Percentiles rank a stretch among this genome's conserved stretches.
phyloP scores from a whole-genome alignment of 2,888 invertebrate species.

The Craniophora ligustri region DNA sequence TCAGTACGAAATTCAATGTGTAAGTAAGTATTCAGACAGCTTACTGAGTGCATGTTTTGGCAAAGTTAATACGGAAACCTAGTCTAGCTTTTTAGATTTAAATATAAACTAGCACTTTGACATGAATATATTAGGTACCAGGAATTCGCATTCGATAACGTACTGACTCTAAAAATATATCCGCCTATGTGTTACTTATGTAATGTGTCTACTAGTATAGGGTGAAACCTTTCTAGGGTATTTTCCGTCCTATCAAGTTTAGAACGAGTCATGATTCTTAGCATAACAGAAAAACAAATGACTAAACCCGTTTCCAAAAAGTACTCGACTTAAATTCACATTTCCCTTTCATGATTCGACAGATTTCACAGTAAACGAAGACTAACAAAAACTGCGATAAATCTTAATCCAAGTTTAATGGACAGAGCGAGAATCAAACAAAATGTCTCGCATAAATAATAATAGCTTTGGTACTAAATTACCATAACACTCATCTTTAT shows the following conservation, averaged over 20 bases:
- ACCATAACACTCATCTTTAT: slow-evolving; percentile 42
- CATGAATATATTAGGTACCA: not conserved
- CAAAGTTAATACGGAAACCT: not conserved
- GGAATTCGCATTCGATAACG: not conserved
- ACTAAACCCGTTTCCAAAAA: slow-evolving; percentile 13
- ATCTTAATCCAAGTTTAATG: slow-evolving; percentile 41
- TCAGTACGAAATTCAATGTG: no score
- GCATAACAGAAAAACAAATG: not conserved
- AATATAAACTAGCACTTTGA: not conserved
- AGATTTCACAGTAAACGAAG: slow-evolving; percentile 31
- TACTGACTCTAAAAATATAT: no score
- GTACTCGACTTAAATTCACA: slow-evolving; percentile 24
- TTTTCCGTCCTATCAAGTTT: no score
- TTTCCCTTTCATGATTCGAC: slow-evolving; percentile 37
- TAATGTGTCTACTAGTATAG: no score
- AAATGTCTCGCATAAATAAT: slow-evolving; percentile 43
- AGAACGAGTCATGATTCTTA: not conserved
- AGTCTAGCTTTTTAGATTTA: not conserved
- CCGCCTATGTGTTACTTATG: no score
- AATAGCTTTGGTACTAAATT: slow-evolving; percentile 37
- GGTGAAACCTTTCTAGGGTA: no score
- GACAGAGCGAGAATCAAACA: slow-evolving; percentile 45
- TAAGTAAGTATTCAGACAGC: not conserved
- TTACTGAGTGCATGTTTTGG: not conserved
- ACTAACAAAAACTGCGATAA: slow-evolving; percentile 36